These are phyloP conservation scores for Papilio dardanus DNA, from an alignment of 1,140 invertebrate species.

Conservation along the genomic window DNA sequence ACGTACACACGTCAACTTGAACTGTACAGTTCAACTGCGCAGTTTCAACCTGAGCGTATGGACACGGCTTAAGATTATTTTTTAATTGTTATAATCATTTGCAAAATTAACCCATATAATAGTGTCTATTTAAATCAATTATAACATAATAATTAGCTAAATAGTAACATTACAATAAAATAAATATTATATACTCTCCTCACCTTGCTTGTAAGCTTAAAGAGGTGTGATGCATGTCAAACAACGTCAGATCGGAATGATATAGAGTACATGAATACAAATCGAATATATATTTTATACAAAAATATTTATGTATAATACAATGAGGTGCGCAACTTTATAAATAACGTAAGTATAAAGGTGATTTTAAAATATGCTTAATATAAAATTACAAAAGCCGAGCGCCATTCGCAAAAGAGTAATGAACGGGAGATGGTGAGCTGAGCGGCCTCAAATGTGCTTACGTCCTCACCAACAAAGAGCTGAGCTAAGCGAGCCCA, in stretches of 20 bases:
- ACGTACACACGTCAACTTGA: too few species aligned
- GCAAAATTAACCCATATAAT: too few species aligned
- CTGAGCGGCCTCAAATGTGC: too few species aligned
- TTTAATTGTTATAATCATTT: too few species aligned
- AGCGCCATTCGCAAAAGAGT: too few species aligned
- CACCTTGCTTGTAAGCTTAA: background rate
- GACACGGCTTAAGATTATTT: too few species aligned
- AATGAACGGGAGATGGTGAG: too few species aligned
- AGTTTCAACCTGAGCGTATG: too few species aligned
- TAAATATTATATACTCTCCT: background rate
- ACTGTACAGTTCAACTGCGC: too few species aligned
- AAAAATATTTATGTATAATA: background rate
- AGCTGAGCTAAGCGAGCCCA: too few species aligned
- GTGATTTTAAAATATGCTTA: background rate
- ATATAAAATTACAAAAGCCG: background rate
- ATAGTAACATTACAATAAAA: background rate
- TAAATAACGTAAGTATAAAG: background rate
- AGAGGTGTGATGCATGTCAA: background rate
- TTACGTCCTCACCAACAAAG: too few species aligned
- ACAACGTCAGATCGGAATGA: background rate
- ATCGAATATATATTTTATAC: background rate
- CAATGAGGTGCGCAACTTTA: background rate
- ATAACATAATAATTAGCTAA: background rate
- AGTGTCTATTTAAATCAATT: background rate
- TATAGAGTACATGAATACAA: slow-evolving; percentile 12